phyloP scores from a whole-genome alignment of 92 coral and sea anemone genomes.

The Zoanthus sansibaricus region DNA sequence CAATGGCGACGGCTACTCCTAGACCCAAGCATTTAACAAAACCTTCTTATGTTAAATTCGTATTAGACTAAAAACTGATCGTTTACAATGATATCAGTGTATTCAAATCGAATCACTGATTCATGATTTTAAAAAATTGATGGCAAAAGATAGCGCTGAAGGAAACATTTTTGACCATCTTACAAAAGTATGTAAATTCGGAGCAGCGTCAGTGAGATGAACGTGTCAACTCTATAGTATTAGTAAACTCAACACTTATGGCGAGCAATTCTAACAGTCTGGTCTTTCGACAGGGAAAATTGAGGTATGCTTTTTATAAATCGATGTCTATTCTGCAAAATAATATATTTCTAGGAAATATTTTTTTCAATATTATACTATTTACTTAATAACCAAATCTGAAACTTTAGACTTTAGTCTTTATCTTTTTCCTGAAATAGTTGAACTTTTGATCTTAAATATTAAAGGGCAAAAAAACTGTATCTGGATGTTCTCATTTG shows the following conservation, averaged over 20 bases:
- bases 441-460: not conserved
- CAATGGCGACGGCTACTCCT: slow-evolving; percentile 24
- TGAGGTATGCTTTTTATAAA: slow-evolving; percentile 21
- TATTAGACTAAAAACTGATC: not conserved
- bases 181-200: not conserved
- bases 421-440: not conserved
- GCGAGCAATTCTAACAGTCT: slow-evolving; percentile 1
- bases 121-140: not conserved
- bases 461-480: not conserved
- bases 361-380: not conserved
- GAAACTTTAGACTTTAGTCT: not conserved
- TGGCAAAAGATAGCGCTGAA: not conserved
- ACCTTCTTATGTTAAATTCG: not conserved
- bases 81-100: not conserved
- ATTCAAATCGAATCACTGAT: not conserved
- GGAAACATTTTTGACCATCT: not conserved
- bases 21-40: slow-evolving; percentile 14
- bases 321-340: not conserved
- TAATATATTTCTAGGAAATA: not conserved
- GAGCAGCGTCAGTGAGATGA: not conserved
- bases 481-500: no score
- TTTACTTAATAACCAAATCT: not conserved
- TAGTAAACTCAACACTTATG: not conserved
- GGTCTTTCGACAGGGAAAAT: slow-evolving; percentile 1
- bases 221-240: not conserved